Evolutionary conservation across 1,140 invertebrate genomes (phyloP).

Genomic region (Cotesia chilonis): DNA sequence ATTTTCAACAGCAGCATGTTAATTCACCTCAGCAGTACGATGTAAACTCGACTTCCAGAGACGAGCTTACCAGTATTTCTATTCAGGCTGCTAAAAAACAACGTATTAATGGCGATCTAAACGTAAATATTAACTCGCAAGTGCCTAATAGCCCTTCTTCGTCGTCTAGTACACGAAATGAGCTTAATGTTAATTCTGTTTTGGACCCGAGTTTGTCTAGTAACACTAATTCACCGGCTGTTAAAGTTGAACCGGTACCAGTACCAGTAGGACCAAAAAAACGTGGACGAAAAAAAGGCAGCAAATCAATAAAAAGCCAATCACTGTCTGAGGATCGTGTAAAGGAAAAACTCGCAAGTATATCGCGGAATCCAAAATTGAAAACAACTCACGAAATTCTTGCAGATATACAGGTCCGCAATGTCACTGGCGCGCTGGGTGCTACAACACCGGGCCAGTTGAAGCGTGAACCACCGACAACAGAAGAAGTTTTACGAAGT

Average conservation of each 20-base stretch:
- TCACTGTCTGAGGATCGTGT: conserved; percentile 68
- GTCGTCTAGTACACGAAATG: conserved; percentile 7
- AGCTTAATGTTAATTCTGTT: conserved; percentile 3
- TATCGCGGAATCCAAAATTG: conserved; percentile 74
- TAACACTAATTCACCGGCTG: conserved; percentile 37
- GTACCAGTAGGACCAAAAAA: conserved; percentile 66
- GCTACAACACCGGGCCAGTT: conserved; percentile 41
- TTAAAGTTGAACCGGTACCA: too few relatives aligned
- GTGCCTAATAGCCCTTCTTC: conserved; percentile 58
- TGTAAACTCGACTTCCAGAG: conserved; percentile 35
- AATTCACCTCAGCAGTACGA: conserved; percentile 36
- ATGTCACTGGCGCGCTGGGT: conserved; percentile 49
- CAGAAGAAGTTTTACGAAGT: conserved; percentile 36
- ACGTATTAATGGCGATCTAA: conserved; percentile 61
- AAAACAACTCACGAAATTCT: conserved; percentile 87
- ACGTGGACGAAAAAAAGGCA: conserved; percentile 76
- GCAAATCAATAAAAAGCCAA: conserved; percentile 70
- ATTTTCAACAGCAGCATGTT: conserved; percentile 28
- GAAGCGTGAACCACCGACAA: conserved; percentile 51
- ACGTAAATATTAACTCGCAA: conserved; percentile 47
- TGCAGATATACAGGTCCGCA: conserved; percentile 77
- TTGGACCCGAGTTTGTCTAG: neutral
- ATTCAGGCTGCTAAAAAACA: conserved; percentile 47
- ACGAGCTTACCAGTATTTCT: conserved; percentile 41
- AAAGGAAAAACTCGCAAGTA: conserved; percentile 72